Evolutionary conservation across 1,140 invertebrate genomes (phyloP), one percentile per base, ranked within the genome.

Genomic region (Drosophila pectinifera): DNA sequence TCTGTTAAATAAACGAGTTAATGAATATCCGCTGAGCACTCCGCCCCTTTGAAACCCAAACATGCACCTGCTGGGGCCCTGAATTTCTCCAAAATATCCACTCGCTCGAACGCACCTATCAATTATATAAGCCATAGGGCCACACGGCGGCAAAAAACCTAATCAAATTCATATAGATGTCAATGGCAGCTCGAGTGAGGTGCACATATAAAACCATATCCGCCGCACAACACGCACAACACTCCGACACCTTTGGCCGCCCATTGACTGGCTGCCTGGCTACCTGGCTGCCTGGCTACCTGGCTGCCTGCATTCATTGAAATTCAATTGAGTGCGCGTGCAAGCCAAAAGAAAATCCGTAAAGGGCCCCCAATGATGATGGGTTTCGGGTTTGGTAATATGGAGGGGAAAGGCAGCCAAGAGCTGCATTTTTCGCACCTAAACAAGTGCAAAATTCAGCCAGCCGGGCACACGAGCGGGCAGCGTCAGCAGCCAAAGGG

Each of bases 321-420:
- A 89, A 88, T 89, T 89, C 80, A 88, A 88, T 88, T 88, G 80
- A 88, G 62, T 88, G 80, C 76, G 61, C 76, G 70, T 76, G 75
- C 65, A 46, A 65, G 72, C 51, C 67, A 56, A 79, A 73, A 68
- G 63, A 58, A 67, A 61, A 62, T 62, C 49, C 54, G 80, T 45
- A 70, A 73, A 74, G 63, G 59, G 73, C 42, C 18, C 56, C 56
- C 22, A 43, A 42, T 42, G 59, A 41, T 31, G 61, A 34, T 62
- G 63, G 41, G 49, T 31, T 48, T 63, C 28, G 34, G 57, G 34
- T 34, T 24, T 26, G 56, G 28, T 20, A 20, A 36, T 31, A 28
- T 11, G 7, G 4, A 2, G 22, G 22, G 54, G n/a, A 2, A 1
- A 4, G 5, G 11, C 22, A 6, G 4, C n/a, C 38, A 42, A 49